Percentiles rank a stretch among this genome's conserved stretches.
Evolutionary conservation across 2,113 vertebrate species (phyloP).

Genomic region (Nibea albiflora): DNA sequence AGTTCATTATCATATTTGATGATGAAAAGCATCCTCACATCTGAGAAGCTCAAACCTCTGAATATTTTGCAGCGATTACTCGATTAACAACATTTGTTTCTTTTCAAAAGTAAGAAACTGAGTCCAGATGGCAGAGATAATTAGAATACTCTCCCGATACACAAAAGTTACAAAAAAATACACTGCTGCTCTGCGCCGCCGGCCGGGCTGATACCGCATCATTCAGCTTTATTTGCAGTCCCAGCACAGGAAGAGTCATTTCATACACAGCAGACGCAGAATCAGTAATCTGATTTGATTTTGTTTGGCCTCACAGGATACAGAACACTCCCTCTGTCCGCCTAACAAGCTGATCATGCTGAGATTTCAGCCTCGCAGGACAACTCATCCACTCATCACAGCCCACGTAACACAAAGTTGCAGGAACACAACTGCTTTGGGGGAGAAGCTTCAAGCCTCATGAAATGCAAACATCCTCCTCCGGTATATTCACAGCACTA

Average conservation of each 20-base stretch:
- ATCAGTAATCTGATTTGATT: slow-evolving; percentile 42
- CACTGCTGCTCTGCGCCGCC: neutral
- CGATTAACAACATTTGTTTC: neutral
- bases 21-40: neutral
- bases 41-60: neutral
- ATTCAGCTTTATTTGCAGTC: slow-evolving; percentile 10
- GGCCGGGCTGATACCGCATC: neutral
- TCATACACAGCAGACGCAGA: slow-evolving; percentile 14
- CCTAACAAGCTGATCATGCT: slow-evolving; percentile 31
- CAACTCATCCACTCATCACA: slow-evolving; percentile 12
- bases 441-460: slow-evolving; percentile 20
- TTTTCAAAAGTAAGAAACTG: neutral
- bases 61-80: neutral
- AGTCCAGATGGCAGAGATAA: too few species aligned
- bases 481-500: neutral
- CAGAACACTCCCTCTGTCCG: slow-evolving; percentile 12
- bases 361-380: slow-evolving; percentile 25
- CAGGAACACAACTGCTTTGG: slow-evolving; percentile 26
- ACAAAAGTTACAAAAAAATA: neutral
- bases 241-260: slow-evolving; percentile 1
- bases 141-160: too few species aligned
- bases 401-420: slow-evolving; percentile 20
- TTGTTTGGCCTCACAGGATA: slow-evolving; percentile 16
- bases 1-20: neutral
- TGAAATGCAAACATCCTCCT: slow-evolving; percentile 45